A percentile compares a stretch with the other conserved stretches of the same genome.
These are phyloP conservation scores for Frieseomelitta varia DNA, from an alignment of 1,140 invertebrate genomes.

Conservation along the genomic window DNA sequence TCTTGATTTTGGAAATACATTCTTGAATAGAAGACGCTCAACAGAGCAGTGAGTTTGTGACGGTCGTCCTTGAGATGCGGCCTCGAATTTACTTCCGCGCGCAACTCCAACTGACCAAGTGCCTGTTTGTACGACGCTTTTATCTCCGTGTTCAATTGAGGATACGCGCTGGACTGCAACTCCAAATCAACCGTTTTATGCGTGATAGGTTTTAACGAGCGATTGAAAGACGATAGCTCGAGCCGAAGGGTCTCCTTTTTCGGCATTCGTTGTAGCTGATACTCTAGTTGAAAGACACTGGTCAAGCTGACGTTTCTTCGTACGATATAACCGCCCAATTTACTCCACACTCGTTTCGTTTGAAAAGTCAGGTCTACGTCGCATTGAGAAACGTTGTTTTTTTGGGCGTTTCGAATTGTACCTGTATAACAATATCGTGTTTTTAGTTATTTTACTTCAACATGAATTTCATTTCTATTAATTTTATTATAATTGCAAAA, in stretches of 20 bases:
- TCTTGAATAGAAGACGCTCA: slow-evolving; percentile 83
- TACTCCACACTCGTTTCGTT: slow-evolving; percentile 86
- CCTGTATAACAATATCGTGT: slow-evolving; percentile 58
- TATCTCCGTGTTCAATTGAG: slow-evolving; percentile 88
- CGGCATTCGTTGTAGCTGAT: slow-evolving; percentile 85
- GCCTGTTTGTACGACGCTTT: slow-evolving; percentile 85
- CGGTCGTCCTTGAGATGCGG: slow-evolving; percentile 81
- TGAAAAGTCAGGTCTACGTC: slow-evolving; percentile 87
- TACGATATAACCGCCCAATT: slow-evolving; percentile 87
- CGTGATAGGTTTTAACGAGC: slow-evolving; percentile 84
- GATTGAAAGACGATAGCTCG: slow-evolving; percentile 86
- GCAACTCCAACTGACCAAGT: slow-evolving; percentile 82
- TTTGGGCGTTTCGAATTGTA: slow-evolving; percentile 83
- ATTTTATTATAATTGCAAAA: too few species aligned
- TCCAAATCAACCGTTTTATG: slow-evolving; percentile 84
- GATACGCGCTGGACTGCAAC: slow-evolving; percentile 88
- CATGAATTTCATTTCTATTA: too few species aligned
- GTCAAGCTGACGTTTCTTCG: slow-evolving; percentile 81
- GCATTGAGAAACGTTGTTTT: slow-evolving; percentile 87
- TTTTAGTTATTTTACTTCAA: too few species aligned
- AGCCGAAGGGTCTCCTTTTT: slow-evolving; percentile 87
- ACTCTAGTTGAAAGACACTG: slow-evolving; percentile 85
- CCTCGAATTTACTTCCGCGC: slow-evolving; percentile 81
- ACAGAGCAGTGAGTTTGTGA: slow-evolving; percentile 83
- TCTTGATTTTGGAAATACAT: slow-evolving; percentile 79